Evolutionary conservation across 2,797 vertebrate genomes (phyloP).

Genomic region (Eulemur coronatus): DNA sequence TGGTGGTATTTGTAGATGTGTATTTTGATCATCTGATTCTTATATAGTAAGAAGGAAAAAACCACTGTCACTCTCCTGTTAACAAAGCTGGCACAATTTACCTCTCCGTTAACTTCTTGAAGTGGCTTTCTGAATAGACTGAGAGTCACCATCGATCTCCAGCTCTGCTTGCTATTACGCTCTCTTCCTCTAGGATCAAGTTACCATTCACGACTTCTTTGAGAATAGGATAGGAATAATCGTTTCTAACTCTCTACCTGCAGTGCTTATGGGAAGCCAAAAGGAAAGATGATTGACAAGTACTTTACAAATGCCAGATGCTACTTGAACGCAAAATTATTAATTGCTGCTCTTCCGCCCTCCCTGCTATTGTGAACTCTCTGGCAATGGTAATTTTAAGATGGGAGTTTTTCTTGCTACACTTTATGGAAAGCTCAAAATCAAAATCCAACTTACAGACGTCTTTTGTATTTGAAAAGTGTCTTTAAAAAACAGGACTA

Average conservation of each 20-base stretch:
- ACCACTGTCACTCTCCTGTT: background rate
- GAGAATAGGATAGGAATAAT: background rate
- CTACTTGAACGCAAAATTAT: background rate
- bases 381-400: background rate
- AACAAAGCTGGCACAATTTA: background rate
- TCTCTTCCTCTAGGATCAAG: background rate
- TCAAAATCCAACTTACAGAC: background rate
- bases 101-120: background rate
- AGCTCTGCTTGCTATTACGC: background rate
- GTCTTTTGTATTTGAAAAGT: background rate
- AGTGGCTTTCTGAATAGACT: background rate
- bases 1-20: background rate
- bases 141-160: too few species aligned
- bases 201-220: background rate
- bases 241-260: fast-evolving
- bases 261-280: background rate
- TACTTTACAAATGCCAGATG: background rate
- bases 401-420: background rate
- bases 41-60: background rate
- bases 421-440: background rate
- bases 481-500: background rate
- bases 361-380: background rate
- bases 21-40: background rate
- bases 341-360: too few species aligned
- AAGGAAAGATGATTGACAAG: background rate